Evolutionary conservation across 2,888 invertebrate genomes (phyloP).

Genomic region (Tupiocoris notatus): DNA sequence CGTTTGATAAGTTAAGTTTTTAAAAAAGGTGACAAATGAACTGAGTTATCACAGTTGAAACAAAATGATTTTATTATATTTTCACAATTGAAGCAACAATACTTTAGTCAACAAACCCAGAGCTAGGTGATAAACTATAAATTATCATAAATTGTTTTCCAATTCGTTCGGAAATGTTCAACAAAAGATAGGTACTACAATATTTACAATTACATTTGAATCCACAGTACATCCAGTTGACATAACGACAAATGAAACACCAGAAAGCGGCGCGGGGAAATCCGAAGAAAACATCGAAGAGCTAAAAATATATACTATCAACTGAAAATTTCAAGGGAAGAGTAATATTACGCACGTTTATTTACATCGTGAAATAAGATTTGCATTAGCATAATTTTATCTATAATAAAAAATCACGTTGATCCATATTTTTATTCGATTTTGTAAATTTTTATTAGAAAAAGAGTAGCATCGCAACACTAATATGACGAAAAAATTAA

Average conservation of each 20-base stretch:
- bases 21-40: neutral
- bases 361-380: neutral
- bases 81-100: neutral
- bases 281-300: too few species aligned
- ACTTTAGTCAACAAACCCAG: neutral
- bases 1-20: too few species aligned
- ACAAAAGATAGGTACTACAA: neutral
- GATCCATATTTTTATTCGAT: neutral
- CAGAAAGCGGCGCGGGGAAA: too few species aligned
- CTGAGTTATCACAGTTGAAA: neutral
- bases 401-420: conserved; percentile 20
- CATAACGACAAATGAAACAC: too few species aligned
- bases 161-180: neutral
- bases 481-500: too few species aligned
- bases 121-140: neutral
- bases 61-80: neutral
- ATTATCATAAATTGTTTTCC: neutral
- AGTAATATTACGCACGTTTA: neutral
- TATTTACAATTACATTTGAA: neutral
- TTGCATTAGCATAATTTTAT: neutral
- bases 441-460: conserved; percentile 1
- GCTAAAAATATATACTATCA: neutral
- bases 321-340: neutral
- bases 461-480: too few species aligned
- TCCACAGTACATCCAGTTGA: too few species aligned